These are phyloP conservation scores for Heliconius aoede DNA, from an alignment of 2,888 invertebrate genomes.

Conservation along the genomic window DNA sequence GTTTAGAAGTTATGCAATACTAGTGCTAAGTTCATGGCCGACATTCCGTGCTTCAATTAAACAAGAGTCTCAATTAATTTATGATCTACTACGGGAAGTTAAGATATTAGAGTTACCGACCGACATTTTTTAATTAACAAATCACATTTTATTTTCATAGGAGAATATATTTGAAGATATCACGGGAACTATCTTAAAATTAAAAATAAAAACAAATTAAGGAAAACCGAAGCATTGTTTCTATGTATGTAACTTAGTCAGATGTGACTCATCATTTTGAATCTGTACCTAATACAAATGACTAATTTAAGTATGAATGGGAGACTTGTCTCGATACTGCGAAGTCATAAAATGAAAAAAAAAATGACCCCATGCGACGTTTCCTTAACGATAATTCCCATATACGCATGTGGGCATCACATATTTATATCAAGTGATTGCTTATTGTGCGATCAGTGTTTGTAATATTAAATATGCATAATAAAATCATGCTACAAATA, in stretches of 20 bases:
- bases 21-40: slow-evolving; percentile 40
- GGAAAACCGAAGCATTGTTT: slow-evolving; percentile 14
- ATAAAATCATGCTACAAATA: neutral
- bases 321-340: slow-evolving; percentile 41
- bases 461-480: slow-evolving; percentile 13
- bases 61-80: slow-evolving; percentile 41
- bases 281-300: slow-evolving; percentile 40
- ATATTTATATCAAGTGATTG: slow-evolving; percentile 39
- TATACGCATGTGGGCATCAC: slow-evolving; percentile 37
- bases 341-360: slow-evolving; percentile 41
- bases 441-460: neutral
- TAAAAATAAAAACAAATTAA: neutral
- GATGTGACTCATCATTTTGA: slow-evolving; percentile 36
- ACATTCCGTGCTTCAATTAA: slow-evolving; percentile 36
- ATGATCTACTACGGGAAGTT: slow-evolving; percentile 38
- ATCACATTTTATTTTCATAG: neutral
- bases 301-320: slow-evolving; percentile 43
- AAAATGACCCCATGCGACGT: slow-evolving; percentile 40
- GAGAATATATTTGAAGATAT: neutral
- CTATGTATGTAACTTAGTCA: slow-evolving; percentile 26
- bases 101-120: slow-evolving; percentile 31
- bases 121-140: neutral
- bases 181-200: neutral
- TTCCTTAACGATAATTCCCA: slow-evolving; percentile 44
- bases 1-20: slow-evolving; percentile 30